phyloP scores from a whole-genome alignment of 2,888 invertebrate species.

The Tenthredo amoena region DNA sequence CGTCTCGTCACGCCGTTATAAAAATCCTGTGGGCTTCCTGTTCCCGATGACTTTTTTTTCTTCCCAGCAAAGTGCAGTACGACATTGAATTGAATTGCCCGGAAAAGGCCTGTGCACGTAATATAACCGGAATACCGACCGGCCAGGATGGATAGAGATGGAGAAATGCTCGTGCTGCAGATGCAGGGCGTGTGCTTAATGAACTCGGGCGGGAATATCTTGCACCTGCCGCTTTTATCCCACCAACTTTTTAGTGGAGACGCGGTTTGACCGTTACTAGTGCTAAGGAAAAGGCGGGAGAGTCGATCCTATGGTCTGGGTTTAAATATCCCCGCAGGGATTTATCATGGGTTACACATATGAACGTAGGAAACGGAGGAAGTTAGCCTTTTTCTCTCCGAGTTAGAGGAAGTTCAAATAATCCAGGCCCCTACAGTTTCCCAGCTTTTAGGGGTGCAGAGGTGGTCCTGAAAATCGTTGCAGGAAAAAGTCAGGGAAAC shows the following conservation, averaged over 20 bases:
- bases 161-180: conserved; percentile 74
- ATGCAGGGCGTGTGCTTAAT: conserved; percentile 74
- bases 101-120: conserved; percentile 48
- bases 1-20: neutral
- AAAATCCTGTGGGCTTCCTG: neutral
- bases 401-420: neutral
- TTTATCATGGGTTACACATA: neutral
- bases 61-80: neutral
- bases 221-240: conserved; percentile 75
- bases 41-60: neutral
- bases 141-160: conserved; percentile 50
- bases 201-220: conserved; percentile 70
- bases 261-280: conserved; percentile 60
- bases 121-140: conserved; percentile 54
- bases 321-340: neutral
- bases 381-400: neutral
- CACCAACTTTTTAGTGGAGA: conserved; percentile 57
- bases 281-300: conserved; percentile 65
- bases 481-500: neutral
- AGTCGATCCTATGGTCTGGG: neutral
- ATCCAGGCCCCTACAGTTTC: neutral
- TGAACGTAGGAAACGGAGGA: neutral
- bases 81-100: neutral
- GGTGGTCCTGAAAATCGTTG: neutral
- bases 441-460: neutral